A percentile compares a stretch with the other conserved stretches of the same genome.
phyloP scores from a whole-genome alignment of 1,140 invertebrate genomes.

The Tetranychus cinnabarinus region DNA sequence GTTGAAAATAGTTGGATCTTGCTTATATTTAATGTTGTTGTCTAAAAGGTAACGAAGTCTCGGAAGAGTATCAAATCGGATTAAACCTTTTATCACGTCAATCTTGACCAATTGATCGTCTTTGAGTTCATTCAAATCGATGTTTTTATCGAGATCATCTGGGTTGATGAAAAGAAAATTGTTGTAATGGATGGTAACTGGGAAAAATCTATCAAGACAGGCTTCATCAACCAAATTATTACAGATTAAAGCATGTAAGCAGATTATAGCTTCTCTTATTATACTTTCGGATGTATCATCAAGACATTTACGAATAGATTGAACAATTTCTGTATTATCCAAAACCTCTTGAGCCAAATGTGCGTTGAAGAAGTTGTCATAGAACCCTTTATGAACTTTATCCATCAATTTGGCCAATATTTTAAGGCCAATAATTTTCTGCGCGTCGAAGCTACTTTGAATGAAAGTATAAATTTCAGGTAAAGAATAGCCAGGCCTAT shows the following conservation, averaged over 20 bases:
- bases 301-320: constrained; percentile 2
- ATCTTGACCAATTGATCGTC: constrained; percentile 6
- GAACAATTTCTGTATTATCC: neutral
- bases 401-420: constrained; percentile 8
- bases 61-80: constrained; percentile 7
- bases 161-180: neutral
- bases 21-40: neutral
- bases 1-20: neutral
- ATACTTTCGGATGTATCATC: constrained; percentile 6
- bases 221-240: constrained; percentile 10
- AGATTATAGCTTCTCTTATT: constrained; percentile 1
- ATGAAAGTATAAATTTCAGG: constrained; percentile 9
- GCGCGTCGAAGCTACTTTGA: constrained; percentile 7
- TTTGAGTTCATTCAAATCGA: constrained; percentile 3
- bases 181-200: neutral
- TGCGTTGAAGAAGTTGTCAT: constrained; percentile 5
- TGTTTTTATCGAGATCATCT: neutral
- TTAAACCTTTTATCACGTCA: constrained; percentile 5
- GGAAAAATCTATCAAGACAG: constrained; percentile 7
- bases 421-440: constrained; percentile 9
- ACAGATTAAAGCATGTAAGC: constrained; percentile 9
- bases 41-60: constrained; percentile 6
- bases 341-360: constrained; percentile 1
- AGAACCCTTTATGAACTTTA: constrained; percentile 6
- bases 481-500: constrained; percentile 11